Conservation (phyloP, 2,888 invertebrate genomes). For the Heteromurus nitidus region DNA sequence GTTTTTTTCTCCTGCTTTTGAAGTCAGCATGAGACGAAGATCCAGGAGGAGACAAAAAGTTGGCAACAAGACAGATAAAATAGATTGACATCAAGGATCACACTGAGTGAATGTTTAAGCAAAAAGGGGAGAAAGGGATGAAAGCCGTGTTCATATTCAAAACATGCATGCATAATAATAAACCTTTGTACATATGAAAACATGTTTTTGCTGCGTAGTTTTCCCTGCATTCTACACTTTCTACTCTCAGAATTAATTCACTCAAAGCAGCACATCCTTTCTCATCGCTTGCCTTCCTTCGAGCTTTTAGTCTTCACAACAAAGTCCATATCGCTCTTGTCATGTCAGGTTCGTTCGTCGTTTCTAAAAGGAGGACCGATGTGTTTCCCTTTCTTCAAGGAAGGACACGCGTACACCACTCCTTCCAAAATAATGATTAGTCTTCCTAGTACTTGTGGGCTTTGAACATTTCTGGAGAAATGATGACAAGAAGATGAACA, state of each 20-base stretch:
- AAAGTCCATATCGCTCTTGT: neutral
- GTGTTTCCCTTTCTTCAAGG: neutral
- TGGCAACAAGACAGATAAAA: conserved; percentile 34
- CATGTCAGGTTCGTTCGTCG: no score
- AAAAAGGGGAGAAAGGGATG: conserved; percentile 23
- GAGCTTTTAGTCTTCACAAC: no score
- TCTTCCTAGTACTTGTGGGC: no score
- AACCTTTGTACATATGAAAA: neutral
- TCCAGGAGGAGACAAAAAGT: conserved; percentile 32
- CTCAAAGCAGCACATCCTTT: no score
- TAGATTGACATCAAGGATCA: conserved; percentile 38
- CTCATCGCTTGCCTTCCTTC: no score
- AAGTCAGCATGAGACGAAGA: conserved; percentile 26
- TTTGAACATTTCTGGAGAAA: neutral
- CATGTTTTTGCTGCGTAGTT: neutral
- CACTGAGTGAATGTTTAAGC: neutral
- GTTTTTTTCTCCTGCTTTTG: conserved; percentile 22
- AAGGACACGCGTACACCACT: neutral
- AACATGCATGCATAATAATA: conserved; percentile 30
- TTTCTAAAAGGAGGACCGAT: no score
- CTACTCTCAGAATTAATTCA: conserved; percentile 36
- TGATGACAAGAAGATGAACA: conserved; percentile 36
- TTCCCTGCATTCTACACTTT: neutral
- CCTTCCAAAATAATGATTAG: neutral
- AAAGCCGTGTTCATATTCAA: conserved; percentile 31